These are phyloP conservation scores for Lagocephalus sceleratus DNA, from an alignment of 2,797 vertebrate genomes.

Conservation along the genomic window DNA sequence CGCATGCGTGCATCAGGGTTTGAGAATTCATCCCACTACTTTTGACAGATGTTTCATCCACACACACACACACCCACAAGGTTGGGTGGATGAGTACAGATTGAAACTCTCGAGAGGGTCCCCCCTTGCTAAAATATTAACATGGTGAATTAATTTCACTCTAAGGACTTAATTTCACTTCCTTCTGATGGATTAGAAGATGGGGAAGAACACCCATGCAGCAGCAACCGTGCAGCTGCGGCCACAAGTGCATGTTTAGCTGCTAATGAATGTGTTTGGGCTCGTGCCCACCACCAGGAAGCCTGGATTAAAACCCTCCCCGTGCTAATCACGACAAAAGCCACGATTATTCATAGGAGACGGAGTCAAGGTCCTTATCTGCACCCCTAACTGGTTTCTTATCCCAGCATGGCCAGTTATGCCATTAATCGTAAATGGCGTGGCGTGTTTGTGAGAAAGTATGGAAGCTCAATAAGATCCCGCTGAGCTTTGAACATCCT, in stretches of 20 bases:
- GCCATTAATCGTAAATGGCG: constrained; percentile 62
- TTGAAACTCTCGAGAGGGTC: constrained; percentile 38
- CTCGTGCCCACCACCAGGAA: constrained; percentile 35
- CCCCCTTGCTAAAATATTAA: constrained; percentile 53
- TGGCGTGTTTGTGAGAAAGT: constrained; percentile 41
- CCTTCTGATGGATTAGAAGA: constrained; percentile 13
- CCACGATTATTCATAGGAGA: constrained; percentile 64
- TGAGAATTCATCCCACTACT: too few relatives aligned
- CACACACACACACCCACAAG: constrained; percentile 10
- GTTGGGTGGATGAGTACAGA: constrained; percentile 28
- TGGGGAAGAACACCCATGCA: constrained; percentile 3
- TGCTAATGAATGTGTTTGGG: constrained; percentile 42
- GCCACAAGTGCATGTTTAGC: constrained; percentile 36
- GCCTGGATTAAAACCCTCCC: constrained; percentile 60
- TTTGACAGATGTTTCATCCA: constrained; percentile 1
- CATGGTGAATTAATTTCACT: constrained; percentile 44
- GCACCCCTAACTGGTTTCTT: constrained; percentile 70
- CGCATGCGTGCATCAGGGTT: constrained; percentile 2
- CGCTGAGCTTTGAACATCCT: constrained; percentile 18
- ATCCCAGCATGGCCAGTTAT: constrained; percentile 52
- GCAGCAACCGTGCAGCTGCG: background rate
- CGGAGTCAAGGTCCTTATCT: constrained; percentile 68
- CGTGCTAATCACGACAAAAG: constrained; percentile 67
- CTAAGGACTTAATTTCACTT: constrained; percentile 43
- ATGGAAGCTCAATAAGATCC: constrained; percentile 27